Percentiles rank a stretch among this genome's conserved stretches.
Conservation (phyloP, 2,888 invertebrate species). For the Thera obeliscata region DNA sequence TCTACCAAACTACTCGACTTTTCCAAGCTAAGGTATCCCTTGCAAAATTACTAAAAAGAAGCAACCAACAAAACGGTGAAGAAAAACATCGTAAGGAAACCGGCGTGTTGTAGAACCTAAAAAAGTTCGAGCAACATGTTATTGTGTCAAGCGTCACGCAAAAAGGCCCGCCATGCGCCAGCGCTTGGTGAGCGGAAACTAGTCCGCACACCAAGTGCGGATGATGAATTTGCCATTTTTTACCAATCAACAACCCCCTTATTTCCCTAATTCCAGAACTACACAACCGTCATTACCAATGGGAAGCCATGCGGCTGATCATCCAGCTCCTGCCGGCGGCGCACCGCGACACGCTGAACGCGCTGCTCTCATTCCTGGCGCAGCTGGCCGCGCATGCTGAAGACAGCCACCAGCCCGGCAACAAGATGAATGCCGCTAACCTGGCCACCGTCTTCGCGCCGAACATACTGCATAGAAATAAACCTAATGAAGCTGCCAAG, state of each 20-base stretch:
- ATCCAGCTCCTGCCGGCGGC: conserved; percentile 93
- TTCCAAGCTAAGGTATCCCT: too few relatives aligned
- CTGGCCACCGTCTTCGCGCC: conserved; percentile 97
- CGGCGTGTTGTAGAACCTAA: too few relatives aligned
- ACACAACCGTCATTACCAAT: conserved; percentile 91
- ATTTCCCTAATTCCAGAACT: conserved; percentile 85
- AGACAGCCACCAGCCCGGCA: conserved; percentile 89
- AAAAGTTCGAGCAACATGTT: too few relatives aligned
- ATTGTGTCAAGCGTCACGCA: too few relatives aligned
- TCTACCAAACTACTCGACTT: too few relatives aligned
- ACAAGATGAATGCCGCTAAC: conserved; percentile 97
- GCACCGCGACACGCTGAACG: conserved; percentile 95
- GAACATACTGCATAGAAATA: conserved; percentile 93
- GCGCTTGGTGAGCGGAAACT: too few relatives aligned
- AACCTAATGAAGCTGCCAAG: conserved; percentile 84
- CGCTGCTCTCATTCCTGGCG: conserved; percentile 92
- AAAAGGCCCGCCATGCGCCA: too few relatives aligned
- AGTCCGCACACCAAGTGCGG: too few relatives aligned
- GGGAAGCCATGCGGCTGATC: conserved; percentile 92
- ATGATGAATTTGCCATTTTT: too few relatives aligned
- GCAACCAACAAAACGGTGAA: too few relatives aligned
- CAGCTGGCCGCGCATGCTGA: conserved; percentile 89
- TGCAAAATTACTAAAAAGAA: too few relatives aligned
- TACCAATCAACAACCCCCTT: neutral
- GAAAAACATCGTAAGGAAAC: too few relatives aligned